Conservation (phyloP, 2,888 invertebrate genomes). For the Micropterix aruncella region DNA sequence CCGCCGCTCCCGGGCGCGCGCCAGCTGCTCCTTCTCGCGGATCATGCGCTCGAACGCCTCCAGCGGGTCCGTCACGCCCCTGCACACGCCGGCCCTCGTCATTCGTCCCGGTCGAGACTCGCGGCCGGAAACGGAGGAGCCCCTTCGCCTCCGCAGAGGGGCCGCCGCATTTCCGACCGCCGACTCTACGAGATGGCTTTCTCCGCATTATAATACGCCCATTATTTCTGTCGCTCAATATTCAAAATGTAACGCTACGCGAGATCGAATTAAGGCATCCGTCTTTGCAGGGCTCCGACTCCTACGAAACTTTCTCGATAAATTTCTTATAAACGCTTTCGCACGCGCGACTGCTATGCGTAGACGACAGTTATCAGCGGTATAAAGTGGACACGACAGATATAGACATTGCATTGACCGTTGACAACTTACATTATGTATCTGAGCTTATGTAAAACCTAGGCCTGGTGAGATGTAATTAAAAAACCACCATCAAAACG, state of each 20-base stretch:
- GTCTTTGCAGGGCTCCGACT: no score
- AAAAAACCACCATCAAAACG: no score
- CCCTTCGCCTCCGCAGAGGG: conserved; percentile 6
- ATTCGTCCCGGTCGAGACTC: conserved; percentile 7
- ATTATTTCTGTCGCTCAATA: conserved; percentile 4
- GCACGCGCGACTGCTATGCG: no score
- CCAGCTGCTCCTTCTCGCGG: conserved; percentile 67
- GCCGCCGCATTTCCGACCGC: conserved; percentile 1
- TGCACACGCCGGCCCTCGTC: conserved; percentile 21
- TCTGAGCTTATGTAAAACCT: no score
- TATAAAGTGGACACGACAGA: no score
- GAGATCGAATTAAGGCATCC: no score
- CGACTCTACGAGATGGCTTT: conserved; percentile 11
- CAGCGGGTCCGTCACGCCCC: conserved; percentile 70
- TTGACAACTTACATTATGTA: no score
- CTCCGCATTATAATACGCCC: conserved; percentile 11
- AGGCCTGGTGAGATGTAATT: no score
- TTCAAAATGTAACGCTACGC: conserved; percentile 2
- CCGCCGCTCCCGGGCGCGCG: conserved; percentile 45
- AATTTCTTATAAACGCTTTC: no score
- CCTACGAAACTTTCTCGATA: no score
- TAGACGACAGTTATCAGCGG: no score
- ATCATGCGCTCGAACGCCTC: conserved; percentile 80
- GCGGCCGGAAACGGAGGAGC: conserved; percentile 8
- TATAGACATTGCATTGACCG: no score